Base-by-base conservation (phyloP, 2,113 vertebrate genomes). In the Centropristis striata region DNA sequence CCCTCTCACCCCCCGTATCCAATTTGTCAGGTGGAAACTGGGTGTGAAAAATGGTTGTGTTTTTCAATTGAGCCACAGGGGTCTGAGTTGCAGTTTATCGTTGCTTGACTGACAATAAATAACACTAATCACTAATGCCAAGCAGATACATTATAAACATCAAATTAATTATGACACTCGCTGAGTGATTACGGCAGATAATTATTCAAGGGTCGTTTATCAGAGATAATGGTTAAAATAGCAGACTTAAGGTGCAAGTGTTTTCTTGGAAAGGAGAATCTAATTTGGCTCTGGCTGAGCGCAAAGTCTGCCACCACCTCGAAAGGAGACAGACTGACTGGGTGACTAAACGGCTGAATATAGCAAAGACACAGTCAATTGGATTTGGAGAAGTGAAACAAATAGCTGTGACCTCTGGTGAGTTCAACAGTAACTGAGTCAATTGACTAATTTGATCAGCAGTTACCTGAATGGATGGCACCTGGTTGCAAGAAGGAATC, bases 321-420 rank as follows among this genome's bases (percentile, higher is more conserved):
- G 68, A 32, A 46, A 74, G 61, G 37, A 69, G 70, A 25, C 8
- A 10, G 65, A 4, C 74, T 32, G 53, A 63, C 54, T 37, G 55
- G 70, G 57, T 23, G 64, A 70, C 55, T 70, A 55, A 74, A 57
- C 5, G 36, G 75, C 71, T 83, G 82, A 65, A 83, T 78, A 81
- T 78, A 78, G 83, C 79, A 53, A 77, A 70, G 47, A 81, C 3
- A 1, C 39, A 81, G 44, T 75, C 84, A 80, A 89, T 79, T 85
- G 76, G 89, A 92, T 86, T 84, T 75, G 59, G 65, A 82, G 28
- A 78, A 86, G 74, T 87, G 88, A 92, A 85, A 90, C 72, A 91
- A 83, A 86, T 84, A 77, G 71, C 75, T 53, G 50, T 79, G 85
- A 89, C 81, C 78, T 41, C 32, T 16, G 20, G 36, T 44, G 70